Evolutionary conservation across 1,140 invertebrate genomes (phyloP).

Genomic region (Drosophila prosaltans): DNA sequence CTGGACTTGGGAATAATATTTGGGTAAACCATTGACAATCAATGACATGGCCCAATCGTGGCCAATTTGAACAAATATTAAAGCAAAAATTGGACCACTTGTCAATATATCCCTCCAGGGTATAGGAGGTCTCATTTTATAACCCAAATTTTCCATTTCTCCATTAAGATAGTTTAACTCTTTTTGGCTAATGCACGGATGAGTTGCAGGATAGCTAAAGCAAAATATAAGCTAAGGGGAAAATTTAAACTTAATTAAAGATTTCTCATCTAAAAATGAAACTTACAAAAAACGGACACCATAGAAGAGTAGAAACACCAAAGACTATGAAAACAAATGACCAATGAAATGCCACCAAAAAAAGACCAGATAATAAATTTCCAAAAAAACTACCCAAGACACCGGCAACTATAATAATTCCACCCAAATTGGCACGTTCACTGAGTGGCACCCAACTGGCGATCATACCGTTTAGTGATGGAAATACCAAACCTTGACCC

Average conservation of each 20-base stretch:
- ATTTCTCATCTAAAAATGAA: neutral
- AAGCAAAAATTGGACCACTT: neutral
- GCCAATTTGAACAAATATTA: neutral
- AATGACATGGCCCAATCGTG: neutral
- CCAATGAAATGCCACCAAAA: conserved; percentile 87
- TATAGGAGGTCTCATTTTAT: conserved; percentile 42
- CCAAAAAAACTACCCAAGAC: conserved; percentile 88
- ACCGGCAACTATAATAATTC: conserved; percentile 87
- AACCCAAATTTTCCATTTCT: neutral
- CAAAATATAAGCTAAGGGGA: conserved; percentile 70
- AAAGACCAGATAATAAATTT: conserved; percentile 87
- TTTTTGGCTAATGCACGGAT: conserved; percentile 88
- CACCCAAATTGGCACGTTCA: conserved; percentile 88
- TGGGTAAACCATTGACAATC: neutral
- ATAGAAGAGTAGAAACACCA: conserved; percentile 87
- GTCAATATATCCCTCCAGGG: conserved; percentile 13
- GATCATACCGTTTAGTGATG: conserved; percentile 87
- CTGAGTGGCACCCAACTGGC: conserved; percentile 86
- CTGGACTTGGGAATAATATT: conserved; percentile 1
- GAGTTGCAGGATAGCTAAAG: conserved; percentile 86
- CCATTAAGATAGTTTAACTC: conserved; percentile 84
- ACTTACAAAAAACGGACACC: conserved; percentile 87
- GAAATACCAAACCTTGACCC: conserved; percentile 88
- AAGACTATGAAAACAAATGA: conserved; percentile 89
- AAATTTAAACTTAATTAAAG: neutral